Base-by-base conservation (phyloP, 2,797 vertebrate genomes). In the Aulostomus chinensis region DNA sequence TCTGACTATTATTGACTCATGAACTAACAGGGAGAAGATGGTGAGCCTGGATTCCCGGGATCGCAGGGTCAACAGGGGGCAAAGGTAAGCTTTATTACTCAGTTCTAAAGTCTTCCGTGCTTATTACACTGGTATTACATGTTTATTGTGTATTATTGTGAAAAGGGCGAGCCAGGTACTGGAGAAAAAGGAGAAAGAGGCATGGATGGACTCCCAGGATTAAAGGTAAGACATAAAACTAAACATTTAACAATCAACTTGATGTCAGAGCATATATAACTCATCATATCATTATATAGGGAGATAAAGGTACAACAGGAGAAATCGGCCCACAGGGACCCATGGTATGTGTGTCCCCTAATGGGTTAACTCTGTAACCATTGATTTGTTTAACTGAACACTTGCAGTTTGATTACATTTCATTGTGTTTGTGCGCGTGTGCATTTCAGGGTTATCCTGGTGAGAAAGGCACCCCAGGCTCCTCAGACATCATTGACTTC, bases 401-500 rank as follows among this genome's bases (percentile, higher is more conserved):
- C 13, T 2, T 28, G 4, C 12, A 6, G n/a, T n/a, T n/a, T 37
- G 17, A 9, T 28, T n/a, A 14, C 40, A 1, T 14, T 9, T 9
- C 10, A 5, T 17, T 28, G 2, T 32, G 45, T 45, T 9, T 54
- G 1, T 16, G 3, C 8, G 2, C 15, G 17, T 17, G 9, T 18
- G 4, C 12, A 18, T 9, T 18, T 55, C 78, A 96, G 95, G 95
- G 93, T 43, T 89, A 92, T 69, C 80, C 92, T 17, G 94, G 94
- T 31, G 92, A 93, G 68, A 94, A 90, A 67, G 96, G 94, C 0
- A 73, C 87, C 1, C 76, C 90, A 4, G 94, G 93, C 10, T 88
- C 94, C 62, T 93, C 92, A 0, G 94, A 96, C 2, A 89, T 94
- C 58, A 92, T 93, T 0, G 93, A 97, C 86, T 95, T 95, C 0